Percentiles rank a stretch among this genome's conserved stretches.
Conservation (phyloP, 2,113 vertebrate genomes). For the Cyprinodon tularosa region DNA sequence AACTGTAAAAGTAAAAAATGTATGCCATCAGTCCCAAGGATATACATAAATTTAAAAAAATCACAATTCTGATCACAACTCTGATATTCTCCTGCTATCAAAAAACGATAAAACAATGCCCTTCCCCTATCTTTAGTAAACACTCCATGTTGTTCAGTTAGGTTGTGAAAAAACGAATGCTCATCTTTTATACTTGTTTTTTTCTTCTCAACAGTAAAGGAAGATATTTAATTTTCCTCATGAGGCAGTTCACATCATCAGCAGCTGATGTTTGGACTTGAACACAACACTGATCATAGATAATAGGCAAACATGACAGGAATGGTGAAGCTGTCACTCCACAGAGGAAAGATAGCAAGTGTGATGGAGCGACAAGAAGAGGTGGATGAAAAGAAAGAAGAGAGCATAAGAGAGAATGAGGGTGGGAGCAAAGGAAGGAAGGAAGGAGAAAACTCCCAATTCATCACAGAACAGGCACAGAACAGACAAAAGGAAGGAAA, state of each 20-base stretch:
- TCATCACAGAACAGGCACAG: slow-evolving; percentile 53
- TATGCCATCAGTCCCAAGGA: no score
- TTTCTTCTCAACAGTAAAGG: background rate
- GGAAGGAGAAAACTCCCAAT: slow-evolving; percentile 49
- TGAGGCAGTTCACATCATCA: slow-evolving; percentile 10
- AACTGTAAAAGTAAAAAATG: no score
- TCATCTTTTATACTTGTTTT: background rate
- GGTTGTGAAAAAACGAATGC: background rate
- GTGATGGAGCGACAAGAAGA: slow-evolving; percentile 25
- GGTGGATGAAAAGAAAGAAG: slow-evolving; percentile 12
- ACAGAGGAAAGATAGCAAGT: slow-evolving; percentile 32
- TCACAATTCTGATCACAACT: background rate
- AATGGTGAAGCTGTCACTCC: slow-evolving; percentile 45
- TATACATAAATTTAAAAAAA: background rate
- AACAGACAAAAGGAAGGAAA: slow-evolving; percentile 72
- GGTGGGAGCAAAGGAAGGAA: slow-evolving; percentile 29
- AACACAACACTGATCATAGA: slow-evolving; percentile 62
- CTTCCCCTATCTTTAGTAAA: background rate
- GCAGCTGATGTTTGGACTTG: slow-evolving; percentile 42
- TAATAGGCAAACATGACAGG: slow-evolving; percentile 65
- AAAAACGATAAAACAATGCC: background rate
- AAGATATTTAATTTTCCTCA: slow-evolving; percentile 3
- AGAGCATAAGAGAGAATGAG: slow-evolving; percentile 6
- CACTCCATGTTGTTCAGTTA: slow-evolving; percentile 5
- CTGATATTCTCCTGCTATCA: background rate